Evolutionary conservation across 1,140 invertebrate species (phyloP), one percentile per base, ranked within the genome.

Genomic region (Scaptomyza hsui): DNA sequence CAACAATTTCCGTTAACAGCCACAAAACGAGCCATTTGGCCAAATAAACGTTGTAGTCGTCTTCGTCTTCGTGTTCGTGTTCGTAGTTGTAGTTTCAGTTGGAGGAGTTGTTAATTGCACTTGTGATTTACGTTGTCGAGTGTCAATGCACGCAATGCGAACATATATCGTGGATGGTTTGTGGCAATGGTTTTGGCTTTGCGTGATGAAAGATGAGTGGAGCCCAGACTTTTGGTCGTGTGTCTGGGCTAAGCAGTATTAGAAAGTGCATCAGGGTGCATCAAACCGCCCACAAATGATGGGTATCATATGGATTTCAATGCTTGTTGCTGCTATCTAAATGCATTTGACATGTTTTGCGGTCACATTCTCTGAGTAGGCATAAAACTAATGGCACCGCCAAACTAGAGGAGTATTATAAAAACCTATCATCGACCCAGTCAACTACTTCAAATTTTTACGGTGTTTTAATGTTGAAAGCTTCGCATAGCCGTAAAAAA

Each of bases 41-140:
- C 48, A 74, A 82, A 75, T 77, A 75, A 72, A 73, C 69, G 45
- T 42, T 9, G 73, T 60, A 1, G 32, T 32, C 48, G 9, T 45
- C 26, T 7, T 29, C 26, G 26, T 29, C 9, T 24, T 24, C 26
- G 42, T 26, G n/a, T n/a, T n/a, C n/a, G n/a, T n/a, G n/a, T n/a
- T n/a, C 12, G 15, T 24, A 32, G 18, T 51, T 9, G 19, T 7
- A 4, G 19, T 29, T 21, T 21, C 13, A 15, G 41, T 53, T 72
- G 80, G 67, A 86, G 83, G 70, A 72, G 69, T 81, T 86, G 82
- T 86, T 86, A 86, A 86, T 86, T 86, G 81, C 81, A 77, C 70
- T 55, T 74, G 82, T 86, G 81, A 86, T 86, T 86, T 86, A 86
- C 82, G 81, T 81, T 74, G 59, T 74, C 78, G 73, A 72, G 55